These are phyloP conservation scores for Sardinella longiceps DNA, from an alignment of 2,797 vertebrate species.

Conservation along the genomic window DNA sequence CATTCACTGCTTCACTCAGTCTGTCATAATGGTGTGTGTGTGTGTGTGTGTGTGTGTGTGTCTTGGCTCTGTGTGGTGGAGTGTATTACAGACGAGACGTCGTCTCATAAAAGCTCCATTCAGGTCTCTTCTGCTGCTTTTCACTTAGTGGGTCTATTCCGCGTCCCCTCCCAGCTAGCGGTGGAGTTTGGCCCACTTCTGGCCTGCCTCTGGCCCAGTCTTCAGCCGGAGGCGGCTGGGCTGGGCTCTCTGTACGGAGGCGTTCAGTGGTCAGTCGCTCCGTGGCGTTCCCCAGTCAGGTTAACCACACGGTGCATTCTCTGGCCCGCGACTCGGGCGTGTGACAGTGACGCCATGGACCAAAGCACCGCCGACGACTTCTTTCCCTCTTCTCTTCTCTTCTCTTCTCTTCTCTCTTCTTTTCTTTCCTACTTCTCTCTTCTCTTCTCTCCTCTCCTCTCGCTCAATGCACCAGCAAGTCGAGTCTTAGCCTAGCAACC, in stretches of 20 bases:
- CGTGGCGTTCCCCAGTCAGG: slow-evolving; percentile 58
- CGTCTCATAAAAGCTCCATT: slow-evolving; percentile 77
- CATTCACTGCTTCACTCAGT: too few relatives aligned
- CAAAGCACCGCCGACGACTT: not conserved
- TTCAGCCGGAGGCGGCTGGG: not conserved
- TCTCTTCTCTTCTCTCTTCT: not conserved
- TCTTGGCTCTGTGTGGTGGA: slow-evolving; percentile 68
- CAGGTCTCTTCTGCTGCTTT: slow-evolving; percentile 62
- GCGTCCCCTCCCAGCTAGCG: slow-evolving; percentile 53
- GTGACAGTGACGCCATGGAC: slow-evolving; percentile 23
- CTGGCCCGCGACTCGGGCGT: not conserved
- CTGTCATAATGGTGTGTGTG: slow-evolving; percentile 45
- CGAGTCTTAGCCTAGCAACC: slow-evolving; percentile 13
- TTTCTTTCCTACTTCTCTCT: not conserved
- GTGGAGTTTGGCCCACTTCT: not conserved
- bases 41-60: slow-evolving; percentile 55
- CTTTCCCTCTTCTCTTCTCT: not conserved
- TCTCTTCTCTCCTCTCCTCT: not conserved
- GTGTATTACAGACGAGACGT: slow-evolving; percentile 74
- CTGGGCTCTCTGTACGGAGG: not conserved
- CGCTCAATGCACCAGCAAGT: not conserved
- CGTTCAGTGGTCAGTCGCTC: not conserved
- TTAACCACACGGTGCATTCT: slow-evolving; percentile 66
- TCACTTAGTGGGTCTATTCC: slow-evolving; percentile 70
- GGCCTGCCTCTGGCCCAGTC: not conserved